phyloP scores from a whole-genome alignment of 2,113 vertebrate species.

The Poeciliopsis turrubarensis region DNA sequence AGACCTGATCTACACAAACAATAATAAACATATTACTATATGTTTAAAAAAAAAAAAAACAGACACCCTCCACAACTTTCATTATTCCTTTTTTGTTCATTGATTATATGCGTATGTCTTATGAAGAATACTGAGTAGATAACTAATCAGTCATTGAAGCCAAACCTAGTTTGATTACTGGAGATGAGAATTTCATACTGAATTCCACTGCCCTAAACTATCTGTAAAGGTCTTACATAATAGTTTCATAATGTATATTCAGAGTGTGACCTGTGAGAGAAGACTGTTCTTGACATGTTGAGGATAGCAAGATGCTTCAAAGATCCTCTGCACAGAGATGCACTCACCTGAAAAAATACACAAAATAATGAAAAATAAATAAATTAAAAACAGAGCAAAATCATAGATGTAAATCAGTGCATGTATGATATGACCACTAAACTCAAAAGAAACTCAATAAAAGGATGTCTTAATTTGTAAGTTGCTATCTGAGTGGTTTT shows the following conservation, averaged over 20 bases:
- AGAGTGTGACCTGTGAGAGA: conserved; percentile 83
- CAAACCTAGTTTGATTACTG: neutral
- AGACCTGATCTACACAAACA: neutral
- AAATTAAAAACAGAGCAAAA: accelerated
- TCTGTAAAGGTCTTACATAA: neutral
- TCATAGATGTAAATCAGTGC: neutral
- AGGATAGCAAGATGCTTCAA: conserved; percentile 89
- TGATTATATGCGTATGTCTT: neutral
- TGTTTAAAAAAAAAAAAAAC: too few relatives aligned
- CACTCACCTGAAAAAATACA: conserved; percentile 82
- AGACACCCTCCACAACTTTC: neutral
- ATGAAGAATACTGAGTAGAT: neutral
- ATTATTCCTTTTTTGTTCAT: neutral
- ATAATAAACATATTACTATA: too few relatives aligned
- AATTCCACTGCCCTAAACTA: too few relatives aligned
- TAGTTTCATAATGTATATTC: neutral
- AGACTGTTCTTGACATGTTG: conserved; percentile 89
- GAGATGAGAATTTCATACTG: neutral
- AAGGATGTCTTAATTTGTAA: neutral
- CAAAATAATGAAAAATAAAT: accelerated
- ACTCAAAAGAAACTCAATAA: neutral
- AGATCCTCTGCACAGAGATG: conserved; percentile 89
- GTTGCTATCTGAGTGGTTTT: neutral
- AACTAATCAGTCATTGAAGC: neutral
- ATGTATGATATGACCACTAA: neutral